Evolutionary conservation across 2,888 invertebrate genomes (phyloP).

Genomic region (Parnassius apollo): DNA sequence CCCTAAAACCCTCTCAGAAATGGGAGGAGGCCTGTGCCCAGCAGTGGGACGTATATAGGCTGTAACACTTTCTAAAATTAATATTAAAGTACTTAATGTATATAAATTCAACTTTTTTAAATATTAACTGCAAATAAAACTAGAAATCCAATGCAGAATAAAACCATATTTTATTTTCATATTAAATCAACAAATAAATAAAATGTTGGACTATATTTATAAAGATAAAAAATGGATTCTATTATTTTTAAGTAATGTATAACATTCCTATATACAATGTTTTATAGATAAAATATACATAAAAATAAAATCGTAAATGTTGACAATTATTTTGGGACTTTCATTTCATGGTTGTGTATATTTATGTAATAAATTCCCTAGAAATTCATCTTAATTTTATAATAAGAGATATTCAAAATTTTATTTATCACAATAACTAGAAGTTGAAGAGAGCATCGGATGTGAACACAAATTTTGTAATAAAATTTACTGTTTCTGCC

Average conservation of each 20-base stretch:
- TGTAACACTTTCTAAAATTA: too few relatives aligned
- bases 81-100: neutral
- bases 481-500: too few relatives aligned
- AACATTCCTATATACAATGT: constrained; percentile 15
- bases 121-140: neutral
- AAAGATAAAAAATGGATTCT: neutral
- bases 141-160: neutral
- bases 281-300: constrained; percentile 14
- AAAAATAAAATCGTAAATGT: constrained; percentile 8
- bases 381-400: too few relatives aligned
- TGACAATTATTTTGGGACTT: constrained; percentile 7
- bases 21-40: too few relatives aligned
- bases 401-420: too few relatives aligned
- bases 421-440: too few relatives aligned
- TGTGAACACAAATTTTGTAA: too few relatives aligned
- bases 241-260: neutral
- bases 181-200: constrained; percentile 1
- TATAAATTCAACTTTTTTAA: too few relatives aligned
- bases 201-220: constrained; percentile 1
- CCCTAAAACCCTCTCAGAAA: too few relatives aligned
- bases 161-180: neutral
- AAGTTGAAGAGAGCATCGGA: too few relatives aligned
- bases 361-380: too few relatives aligned
- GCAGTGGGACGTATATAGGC: too few relatives aligned
- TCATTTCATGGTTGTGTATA: neutral